A percentile compares a stretch with the other conserved stretches of the same genome.
These are phyloP conservation scores for Rhynchomys soricoides DNA, from an alignment of 2,113 vertebrate genomes.

Conservation along the genomic window DNA sequence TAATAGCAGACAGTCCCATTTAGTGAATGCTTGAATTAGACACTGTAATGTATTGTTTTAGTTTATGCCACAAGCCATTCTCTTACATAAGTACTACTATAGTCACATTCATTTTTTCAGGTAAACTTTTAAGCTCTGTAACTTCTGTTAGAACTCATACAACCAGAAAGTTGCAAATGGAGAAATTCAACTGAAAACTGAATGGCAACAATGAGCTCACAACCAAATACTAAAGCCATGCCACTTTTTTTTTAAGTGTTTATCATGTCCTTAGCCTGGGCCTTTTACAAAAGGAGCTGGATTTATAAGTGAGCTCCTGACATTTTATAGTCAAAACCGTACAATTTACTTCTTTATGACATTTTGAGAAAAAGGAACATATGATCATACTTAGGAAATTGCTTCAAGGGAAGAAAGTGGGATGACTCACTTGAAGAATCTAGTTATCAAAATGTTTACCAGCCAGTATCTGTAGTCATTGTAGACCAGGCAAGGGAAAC, in stretches of 20 bases:
- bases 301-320: conserved; percentile 28
- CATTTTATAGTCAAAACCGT: conserved; percentile 21
- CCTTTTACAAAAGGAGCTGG: conserved; percentile 19
- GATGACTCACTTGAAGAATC: conserved; percentile 27
- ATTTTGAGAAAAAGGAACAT: background rate
- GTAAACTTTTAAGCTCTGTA: conserved; percentile 27
- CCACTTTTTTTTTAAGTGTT: conserved; percentile 27
- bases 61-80: background rate
- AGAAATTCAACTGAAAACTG: background rate
- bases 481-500: conserved; percentile 25
- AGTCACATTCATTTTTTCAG: conserved; percentile 8
- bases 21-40: conserved; percentile 1
- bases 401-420: conserved; percentile 15
- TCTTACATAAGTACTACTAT: background rate
- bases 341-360: background rate
- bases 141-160: background rate
- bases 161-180: background rate
- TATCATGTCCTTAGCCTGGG: background rate
- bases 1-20: background rate
- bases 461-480: conserved; percentile 20
- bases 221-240: background rate
- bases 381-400: conserved; percentile 11
- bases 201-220: background rate
- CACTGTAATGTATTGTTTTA: background rate
- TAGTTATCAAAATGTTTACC: conserved; percentile 69